Evolutionary conservation across 1,140 invertebrate species (phyloP).

Genomic region (Daktulosphaira vitifoliae): DNA sequence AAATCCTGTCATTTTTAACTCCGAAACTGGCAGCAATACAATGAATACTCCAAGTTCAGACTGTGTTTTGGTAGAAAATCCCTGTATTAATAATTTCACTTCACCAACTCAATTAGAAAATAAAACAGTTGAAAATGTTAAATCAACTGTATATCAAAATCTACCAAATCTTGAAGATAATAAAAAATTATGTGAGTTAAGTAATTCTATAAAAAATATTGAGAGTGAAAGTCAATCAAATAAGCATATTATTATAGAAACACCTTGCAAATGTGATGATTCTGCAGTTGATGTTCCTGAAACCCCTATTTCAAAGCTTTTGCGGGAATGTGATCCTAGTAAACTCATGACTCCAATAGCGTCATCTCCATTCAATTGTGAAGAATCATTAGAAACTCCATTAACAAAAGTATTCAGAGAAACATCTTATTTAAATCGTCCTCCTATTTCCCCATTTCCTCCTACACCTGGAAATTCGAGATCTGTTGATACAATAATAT

Average conservation of each 20-base stretch:
- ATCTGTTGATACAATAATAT: slow-evolving; percentile 8
- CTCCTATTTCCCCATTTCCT: slow-evolving; percentile 23
- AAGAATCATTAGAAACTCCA: slow-evolving; percentile 18
- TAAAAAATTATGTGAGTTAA: neutral
- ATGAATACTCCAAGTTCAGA: too few relatives aligned
- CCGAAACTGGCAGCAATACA: too few relatives aligned
- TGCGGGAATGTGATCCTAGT: slow-evolving; percentile 14
- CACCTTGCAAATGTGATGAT: slow-evolving; percentile 20
- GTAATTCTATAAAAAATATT: neutral
- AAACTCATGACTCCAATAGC: slow-evolving; percentile 2
- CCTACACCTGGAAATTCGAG: slow-evolving; percentile 26
- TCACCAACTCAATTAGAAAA: neutral
- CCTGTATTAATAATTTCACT: too few relatives aligned
- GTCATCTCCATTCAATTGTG: slow-evolving; percentile 7
- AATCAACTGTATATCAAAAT: too few relatives aligned
- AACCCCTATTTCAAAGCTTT: slow-evolving; percentile 22
- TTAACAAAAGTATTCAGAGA: slow-evolving; percentile 18
- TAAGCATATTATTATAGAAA: neutral
- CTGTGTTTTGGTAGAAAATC: too few relatives aligned
- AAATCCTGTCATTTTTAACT: too few relatives aligned
- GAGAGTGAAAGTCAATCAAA: neutral
- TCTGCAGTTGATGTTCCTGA: slow-evolving; percentile 18
- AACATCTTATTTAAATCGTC: slow-evolving; percentile 25
- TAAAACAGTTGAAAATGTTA: neutral
- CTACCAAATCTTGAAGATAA: neutral